Evolutionary conservation across 2,113 vertebrate genomes (phyloP), one percentile per base, ranked within the genome.

Genomic region (Hyaena hyaena): DNA sequence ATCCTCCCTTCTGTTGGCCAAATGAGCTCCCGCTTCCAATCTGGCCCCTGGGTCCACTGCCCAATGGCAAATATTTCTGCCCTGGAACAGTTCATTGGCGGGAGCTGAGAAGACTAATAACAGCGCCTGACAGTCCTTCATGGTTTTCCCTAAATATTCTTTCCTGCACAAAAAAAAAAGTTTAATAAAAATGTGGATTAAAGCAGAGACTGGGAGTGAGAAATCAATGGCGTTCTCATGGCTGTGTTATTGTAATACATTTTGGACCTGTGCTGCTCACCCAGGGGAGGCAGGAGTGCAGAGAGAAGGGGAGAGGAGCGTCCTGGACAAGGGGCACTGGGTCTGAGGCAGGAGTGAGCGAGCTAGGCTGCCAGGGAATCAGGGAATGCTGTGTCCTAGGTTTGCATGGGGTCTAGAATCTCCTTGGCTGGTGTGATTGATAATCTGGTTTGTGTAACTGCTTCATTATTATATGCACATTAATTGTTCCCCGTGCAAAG

Each of bases 171-270:
- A 76, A 90, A 90, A 39, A 39, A 39, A 89, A 84, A 90, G 87
- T 98, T 97, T 96, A 97, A 97, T 97, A 97, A 97, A 97, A 97
- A 95, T 97, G 95, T 89, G 92, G 94, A 98, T 97, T 96, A 82
- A 58, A 87, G 94, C 21, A 0, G 81, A 93, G 95, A 71, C 39
- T 7, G 45, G 76, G 79, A 93, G 84, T 5, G 1, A 24, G 88
- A 97, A 96, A 97, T 97, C 96, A 90, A 88, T 88, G 88, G 33
- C 24, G 1, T 61, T 66, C 81, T 93, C 3, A 0, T 1, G 1
- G 80, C 93, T 43, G 39, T 43, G 55, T 93, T 92, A 92, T 61
- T 74, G 11, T 87, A 80, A 53, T 96, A 23, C 5, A 2, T 68
- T 81, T 68, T 43, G 35, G 43, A 50, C 74, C 84, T n/a, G 53